Percentiles rank a stretch among this genome's conserved stretches.
Evolutionary conservation across 2,888 invertebrate species (phyloP).

Genomic region (Drosophila cracens): DNA sequence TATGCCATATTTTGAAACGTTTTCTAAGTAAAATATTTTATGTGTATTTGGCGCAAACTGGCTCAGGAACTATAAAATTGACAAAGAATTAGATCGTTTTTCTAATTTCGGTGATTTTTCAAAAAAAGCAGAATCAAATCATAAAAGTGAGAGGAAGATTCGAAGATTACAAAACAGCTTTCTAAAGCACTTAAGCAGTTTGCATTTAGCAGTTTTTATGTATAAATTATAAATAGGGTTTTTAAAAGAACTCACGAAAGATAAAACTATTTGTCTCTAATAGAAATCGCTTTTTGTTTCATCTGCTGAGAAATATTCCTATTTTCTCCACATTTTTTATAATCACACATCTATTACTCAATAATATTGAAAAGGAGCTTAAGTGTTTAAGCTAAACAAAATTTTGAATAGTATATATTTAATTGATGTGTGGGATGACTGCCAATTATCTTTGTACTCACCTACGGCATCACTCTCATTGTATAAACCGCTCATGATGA

Average conservation of each 20-base stretch:
- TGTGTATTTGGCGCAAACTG: neutral
- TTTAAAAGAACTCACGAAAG: neutral
- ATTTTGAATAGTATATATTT: neutral
- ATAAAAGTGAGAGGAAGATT: neutral
- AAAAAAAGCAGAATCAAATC: neutral
- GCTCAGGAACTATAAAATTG: neutral
- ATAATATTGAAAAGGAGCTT: neutral
- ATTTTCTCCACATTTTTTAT: neutral
- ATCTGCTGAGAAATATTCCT: neutral
- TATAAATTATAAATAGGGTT: neutral
- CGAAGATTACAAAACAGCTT: neutral
- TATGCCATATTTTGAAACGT: neutral
- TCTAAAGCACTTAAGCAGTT: neutral
- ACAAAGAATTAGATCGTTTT: neutral
- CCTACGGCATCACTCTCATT: constrained; percentile 70
- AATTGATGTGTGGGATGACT: neutral
- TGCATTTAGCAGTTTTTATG: neutral
- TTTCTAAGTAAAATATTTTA: neutral
- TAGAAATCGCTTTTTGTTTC: neutral
- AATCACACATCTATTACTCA: neutral
- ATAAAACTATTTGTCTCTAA: no score
- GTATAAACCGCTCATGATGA: constrained; percentile 70
- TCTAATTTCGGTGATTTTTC: neutral
- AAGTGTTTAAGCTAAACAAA: neutral
- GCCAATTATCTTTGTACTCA: constrained; percentile 44